Evolutionary conservation across 2,113 vertebrate species (phyloP).

Genomic region (Carlito syrichta): DNA sequence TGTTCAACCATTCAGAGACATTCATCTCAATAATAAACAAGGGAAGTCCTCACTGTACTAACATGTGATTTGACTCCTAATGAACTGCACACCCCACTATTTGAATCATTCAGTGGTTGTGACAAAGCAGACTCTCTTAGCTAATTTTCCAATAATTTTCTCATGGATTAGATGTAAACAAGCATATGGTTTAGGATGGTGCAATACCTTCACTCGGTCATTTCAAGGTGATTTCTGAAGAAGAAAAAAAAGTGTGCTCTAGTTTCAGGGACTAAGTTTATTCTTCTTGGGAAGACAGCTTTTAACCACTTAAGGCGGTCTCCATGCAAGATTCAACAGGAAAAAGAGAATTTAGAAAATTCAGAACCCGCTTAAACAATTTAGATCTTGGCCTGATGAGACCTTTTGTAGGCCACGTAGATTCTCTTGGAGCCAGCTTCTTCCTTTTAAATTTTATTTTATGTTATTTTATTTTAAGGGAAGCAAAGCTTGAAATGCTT

Average conservation of each 20-base stretch:
- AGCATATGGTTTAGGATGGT: not conserved
- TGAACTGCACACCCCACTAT: not conserved
- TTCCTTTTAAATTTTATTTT: constrained; percentile 49
- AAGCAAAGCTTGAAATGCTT: constrained; percentile 56
- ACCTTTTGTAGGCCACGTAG: not conserved
- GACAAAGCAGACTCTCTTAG: not conserved
- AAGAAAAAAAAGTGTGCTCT: not conserved
- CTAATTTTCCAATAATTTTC: not conserved
- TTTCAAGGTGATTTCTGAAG: not conserved
- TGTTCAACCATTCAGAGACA: not conserved
- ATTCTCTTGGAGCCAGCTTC: constrained; percentile 14
- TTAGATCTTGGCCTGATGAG: not conserved
- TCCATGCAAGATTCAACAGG: not conserved
- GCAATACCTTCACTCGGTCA: not conserved
- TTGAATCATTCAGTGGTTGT: not conserved
- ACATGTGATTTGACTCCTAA: not conserved
- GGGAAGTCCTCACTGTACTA: not conserved
- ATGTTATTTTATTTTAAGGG: constrained; percentile 58
- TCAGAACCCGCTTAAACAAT: not conserved
- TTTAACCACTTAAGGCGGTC: not conserved
- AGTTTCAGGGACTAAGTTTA: not conserved
- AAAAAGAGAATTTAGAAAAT: constrained; percentile 36
- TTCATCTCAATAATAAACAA: not conserved
- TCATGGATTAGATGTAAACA: not conserved
- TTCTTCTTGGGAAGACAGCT: not conserved